Evolutionary conservation across 2,888 invertebrate genomes (phyloP), one percentile per base, ranked within the genome.

Genomic region (Patella depressa): DNA sequence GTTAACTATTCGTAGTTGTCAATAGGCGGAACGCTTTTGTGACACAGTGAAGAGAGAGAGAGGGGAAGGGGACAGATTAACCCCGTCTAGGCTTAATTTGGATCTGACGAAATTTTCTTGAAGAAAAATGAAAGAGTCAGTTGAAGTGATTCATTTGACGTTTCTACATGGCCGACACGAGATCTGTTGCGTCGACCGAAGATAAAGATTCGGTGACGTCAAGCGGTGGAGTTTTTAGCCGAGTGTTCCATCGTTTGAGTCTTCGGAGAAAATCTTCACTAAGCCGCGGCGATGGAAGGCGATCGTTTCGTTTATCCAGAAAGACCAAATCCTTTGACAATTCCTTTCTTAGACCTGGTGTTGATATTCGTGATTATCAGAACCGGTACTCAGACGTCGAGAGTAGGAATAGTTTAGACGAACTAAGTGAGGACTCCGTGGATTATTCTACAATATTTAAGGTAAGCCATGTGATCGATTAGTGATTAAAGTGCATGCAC

Each of bases 151-250:
- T 65, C 65, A 65, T 65, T 65, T 65, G 24, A 65, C 19, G 14
- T 24, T 24, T 65, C 24, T 65, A 19, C 65, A 65, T 65, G 65
- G 65, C 11, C 9, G 65, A 65, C 24, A 24, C 65, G 24, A 24
- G 65, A 24, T 65, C 65, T 12, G 14, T 65, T 24, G 9, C 45
- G 45, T 65, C 65, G 65, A 11, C 12, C 19, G 65, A 65, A 12
- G 65, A 65, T 65, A 65, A 65, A 65, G 24, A 24, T 65, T 65
- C 45, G 45, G 45, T 65, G 65, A 24, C 65, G 65, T 65, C 65
- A 65, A 19, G 65, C 24, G 65, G 65, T 65, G 65, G 65, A 14
- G 65, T 65, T 19, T 65, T 65, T 65, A 14, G 19, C 24, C 19
- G 65, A 65, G 65, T 65, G 24, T 24, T 65, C 19, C 12, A 11